Base-by-base conservation (phyloP, 1,140 invertebrate genomes). In the Laodelphax striatellus region DNA sequence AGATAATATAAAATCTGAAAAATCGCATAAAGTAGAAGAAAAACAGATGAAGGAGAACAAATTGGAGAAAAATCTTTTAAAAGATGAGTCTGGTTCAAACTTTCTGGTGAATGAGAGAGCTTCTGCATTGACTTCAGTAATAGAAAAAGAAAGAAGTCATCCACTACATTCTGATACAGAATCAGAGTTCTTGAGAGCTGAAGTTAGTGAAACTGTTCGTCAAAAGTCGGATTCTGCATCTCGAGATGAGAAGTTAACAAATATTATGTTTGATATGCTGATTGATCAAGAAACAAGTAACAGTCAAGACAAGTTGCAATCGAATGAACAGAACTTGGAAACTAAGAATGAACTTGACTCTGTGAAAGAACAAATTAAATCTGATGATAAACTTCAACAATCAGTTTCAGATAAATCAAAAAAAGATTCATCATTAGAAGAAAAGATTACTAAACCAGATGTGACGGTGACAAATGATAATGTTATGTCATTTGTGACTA, bases 231-330 rank as follows among this genome's bases (percentile, higher is more conserved):
- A 57, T 3, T 41, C 55, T 41, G n/a, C 17, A 38, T 21, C 24
- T 5, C 24, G 34, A 6, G 63, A 66, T 59, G 63, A 67, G 55
- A 63, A 62, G 22, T 34, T 61, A n/a, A 65, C 56, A 21, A 63
- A 65, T 52, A 52, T 62, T 4, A 50, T 67, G 10, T 65, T 65
- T 34, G 65, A 67, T 53, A 62, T 63, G 64, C 44, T 67, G 24
- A 67, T 67, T 53, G 64, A 65, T 52, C 65, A 65, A 55, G 65
- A 67, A 63, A 63, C 58, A 3, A 62, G 57, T 8, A 64, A 66
- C 60, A 43, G 1, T n/a, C 53, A 44, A 55, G 41, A 34, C 5
- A 38, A 38, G 34, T 11, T 38, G 11, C 34, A 38, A 38, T 38
- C 34, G 8, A 38, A 28, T 6, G 24, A 28, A 53, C 52, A 19